These are phyloP conservation scores for Dicrostonyx torquatus DNA, from an alignment of 2,797 vertebrate species.

Conservation along the genomic window DNA sequence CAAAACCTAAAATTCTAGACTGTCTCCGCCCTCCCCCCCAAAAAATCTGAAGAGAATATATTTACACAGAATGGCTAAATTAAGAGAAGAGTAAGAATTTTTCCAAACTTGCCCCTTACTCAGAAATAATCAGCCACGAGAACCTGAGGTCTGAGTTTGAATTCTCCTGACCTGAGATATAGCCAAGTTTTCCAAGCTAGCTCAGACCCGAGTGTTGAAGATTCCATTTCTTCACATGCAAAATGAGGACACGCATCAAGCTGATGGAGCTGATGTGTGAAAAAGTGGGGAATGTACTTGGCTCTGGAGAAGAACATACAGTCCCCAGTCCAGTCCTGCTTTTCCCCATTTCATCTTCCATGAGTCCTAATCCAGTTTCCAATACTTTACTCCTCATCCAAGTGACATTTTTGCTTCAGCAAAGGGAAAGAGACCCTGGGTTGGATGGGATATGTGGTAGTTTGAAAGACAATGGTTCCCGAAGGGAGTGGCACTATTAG, in stretches of 20 bases:
- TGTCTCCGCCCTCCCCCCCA: neutral
- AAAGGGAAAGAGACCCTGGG: neutral
- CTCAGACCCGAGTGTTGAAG: neutral
- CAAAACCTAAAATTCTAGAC: neutral
- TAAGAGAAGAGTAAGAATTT: neutral
- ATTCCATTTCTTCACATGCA: neutral
- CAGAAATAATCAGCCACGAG: neutral
- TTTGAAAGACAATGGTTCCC: neutral
- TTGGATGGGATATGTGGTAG: neutral
- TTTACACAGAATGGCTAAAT: neutral
- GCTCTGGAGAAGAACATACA: neutral
- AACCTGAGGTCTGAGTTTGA: constrained; percentile 2
- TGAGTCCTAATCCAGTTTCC: too few species aligned
- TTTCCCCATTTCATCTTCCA: fast-evolving
- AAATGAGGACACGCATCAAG: neutral
- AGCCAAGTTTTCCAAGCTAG: neutral
- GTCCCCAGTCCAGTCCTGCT: neutral
- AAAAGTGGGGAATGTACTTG: neutral
- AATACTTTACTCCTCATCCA: neutral
- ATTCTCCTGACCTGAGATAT: neutral
- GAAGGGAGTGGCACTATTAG: neutral
- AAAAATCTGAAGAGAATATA: neutral
- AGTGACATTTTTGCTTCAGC: neutral
- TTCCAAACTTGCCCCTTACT: neutral
- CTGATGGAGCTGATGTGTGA: neutral